These are phyloP conservation scores for Apamea anceps DNA, from an alignment of 2,888 invertebrate species.

Conservation along the genomic window DNA sequence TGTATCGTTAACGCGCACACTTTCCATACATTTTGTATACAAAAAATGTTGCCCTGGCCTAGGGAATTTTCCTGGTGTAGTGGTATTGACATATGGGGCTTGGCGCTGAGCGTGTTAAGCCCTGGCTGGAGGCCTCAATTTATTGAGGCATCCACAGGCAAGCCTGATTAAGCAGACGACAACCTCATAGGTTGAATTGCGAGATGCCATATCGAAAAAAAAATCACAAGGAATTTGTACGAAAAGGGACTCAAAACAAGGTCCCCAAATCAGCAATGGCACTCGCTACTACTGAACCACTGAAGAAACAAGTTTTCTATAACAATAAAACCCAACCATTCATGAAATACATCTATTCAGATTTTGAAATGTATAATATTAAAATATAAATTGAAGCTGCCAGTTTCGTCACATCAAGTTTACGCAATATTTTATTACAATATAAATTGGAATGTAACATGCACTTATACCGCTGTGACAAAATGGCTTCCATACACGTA, in stretches of 20 bases:
- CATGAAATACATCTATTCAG: conserved; percentile 72
- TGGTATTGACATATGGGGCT: no score
- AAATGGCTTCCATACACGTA: conserved; percentile 49
- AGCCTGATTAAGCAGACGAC: no score
- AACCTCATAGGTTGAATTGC: no score
- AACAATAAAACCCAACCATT: conserved; percentile 54
- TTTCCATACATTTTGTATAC: no score
- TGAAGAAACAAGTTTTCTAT: conserved; percentile 1
- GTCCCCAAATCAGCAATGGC: conserved; percentile 1
- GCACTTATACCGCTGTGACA: conserved; percentile 63
- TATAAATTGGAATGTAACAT: conserved; percentile 72
- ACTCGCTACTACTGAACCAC: conserved; percentile 4
- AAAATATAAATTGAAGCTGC: conserved; percentile 55
- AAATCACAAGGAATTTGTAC: not conserved
- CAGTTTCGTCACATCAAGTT: conserved; percentile 68
- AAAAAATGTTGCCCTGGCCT: no score
- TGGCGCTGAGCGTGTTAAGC: no score
- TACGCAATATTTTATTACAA: conserved; percentile 60
- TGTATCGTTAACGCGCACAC: no score
- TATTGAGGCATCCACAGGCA: no score
- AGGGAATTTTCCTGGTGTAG: no score
- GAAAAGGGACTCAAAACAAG: not conserved
- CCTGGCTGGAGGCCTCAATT: no score
- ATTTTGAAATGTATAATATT: conserved; percentile 63
- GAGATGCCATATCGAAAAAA: no score